phyloP scores from a whole-genome alignment of 2,888 invertebrate genomes.

The Agrotis exclamationis region DNA sequence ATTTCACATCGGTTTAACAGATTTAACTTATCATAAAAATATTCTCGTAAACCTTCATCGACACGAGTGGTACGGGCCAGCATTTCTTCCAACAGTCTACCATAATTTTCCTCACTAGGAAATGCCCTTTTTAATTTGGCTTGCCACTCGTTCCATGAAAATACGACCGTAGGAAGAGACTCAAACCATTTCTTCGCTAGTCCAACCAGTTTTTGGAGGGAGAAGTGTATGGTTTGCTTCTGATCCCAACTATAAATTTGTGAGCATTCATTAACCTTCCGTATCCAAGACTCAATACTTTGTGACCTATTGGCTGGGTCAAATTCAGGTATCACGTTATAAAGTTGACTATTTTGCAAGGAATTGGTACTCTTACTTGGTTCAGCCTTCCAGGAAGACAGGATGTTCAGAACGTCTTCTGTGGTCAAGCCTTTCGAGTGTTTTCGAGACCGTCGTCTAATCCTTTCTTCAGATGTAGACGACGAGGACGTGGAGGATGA shows the following conservation, averaged over 20 bases:
- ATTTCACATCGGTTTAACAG: not conserved
- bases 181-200: not conserved
- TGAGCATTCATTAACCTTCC: not conserved
- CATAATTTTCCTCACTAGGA: not conserved
- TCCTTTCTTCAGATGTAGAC: not conserved
- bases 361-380: constrained; percentile 1
- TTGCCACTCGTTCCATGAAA: not conserved
- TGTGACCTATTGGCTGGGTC: not conserved
- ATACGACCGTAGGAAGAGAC: not conserved
- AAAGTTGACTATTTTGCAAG: not conserved
- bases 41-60: constrained; percentile 1
- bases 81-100: not conserved
- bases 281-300: not conserved
- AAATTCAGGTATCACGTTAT: not conserved
- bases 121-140: constrained; percentile 3
- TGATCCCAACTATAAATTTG: not conserved
- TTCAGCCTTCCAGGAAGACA: not conserved
- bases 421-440: not conserved
- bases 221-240: not conserved
- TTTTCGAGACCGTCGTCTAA: constrained; percentile 1
- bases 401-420: not conserved
- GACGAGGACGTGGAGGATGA: not conserved
- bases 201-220: not conserved
- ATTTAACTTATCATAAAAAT: not conserved
- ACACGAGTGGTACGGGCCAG: not conserved